Evolutionary conservation across 2,797 vertebrate genomes (phyloP), one percentile per base, ranked within the genome.

Genomic region (Cirrhinus molitorella): DNA sequence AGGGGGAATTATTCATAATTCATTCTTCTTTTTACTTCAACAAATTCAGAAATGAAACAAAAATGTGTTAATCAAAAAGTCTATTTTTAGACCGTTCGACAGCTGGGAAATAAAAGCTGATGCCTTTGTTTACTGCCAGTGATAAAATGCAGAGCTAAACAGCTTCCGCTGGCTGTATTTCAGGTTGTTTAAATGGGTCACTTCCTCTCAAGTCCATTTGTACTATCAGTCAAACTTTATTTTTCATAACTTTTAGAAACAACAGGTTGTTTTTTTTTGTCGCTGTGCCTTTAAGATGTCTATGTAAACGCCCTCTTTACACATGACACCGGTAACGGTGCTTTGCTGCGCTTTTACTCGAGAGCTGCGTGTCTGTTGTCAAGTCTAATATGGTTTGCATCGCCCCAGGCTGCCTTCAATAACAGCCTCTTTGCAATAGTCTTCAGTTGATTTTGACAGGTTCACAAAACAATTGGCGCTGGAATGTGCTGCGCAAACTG

Each of bases 41-140:
- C 12, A 47, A 31, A 17, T 76, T 87, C 73, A 66, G 31, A 80
- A 85, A 85, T 63, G n/a, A 75, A 74, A 25, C 47, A 66, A 55
- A 80, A 72, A 61, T 72, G 43, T 11, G 28, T 61, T 72, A 5
- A 72, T 49, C 40, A 81, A 13, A 34, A 66, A 43, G 21, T 23
- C 4, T 73, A 63, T 63, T 53, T 63, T 73, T 73, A 81, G 68
- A 49, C 21, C 2, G 40, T 74, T 25, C 3, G 43, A 73, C 70
- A 81, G 80, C 70, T 81, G 71, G 45, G 14, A 63, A 51, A 73
- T 63, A 40, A 74, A 43, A 73, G 79, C 68, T 81, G 43, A 72
- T 45, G 63, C 23, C 19, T 23, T n/a, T 5, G 31, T 63, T 81
- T 65, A 73, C 34, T 63, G 59, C 25, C 13, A 23, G 40, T 8